Base-by-base conservation (phyloP, 2,888 invertebrate genomes). In the Spicauda simplicius region DNA sequence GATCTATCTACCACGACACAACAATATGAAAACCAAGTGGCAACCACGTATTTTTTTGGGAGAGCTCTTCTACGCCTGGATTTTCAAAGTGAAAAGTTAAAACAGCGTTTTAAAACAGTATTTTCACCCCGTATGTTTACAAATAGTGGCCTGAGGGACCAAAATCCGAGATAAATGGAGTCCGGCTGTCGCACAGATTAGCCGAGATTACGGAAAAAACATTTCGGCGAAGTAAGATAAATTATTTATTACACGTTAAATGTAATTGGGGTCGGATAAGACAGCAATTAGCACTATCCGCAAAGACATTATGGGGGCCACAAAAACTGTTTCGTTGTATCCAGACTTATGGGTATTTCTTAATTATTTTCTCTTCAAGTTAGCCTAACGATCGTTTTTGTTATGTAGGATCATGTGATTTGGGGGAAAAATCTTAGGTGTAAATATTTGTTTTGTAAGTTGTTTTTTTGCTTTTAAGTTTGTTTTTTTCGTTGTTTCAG, bases 111-210 rank as follows among this genome's bases (percentile, higher is more conserved):
- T 45, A n/a, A 45, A 45, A 45, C 45, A 0, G 6, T 6, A 3
- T 45, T 5, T 45, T 5, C n/a, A 6, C 7, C 1, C 10, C 50
- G 7, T 50, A 50, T 50, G 18, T 50, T 50, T 50, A 2, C 50
- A 50, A 10, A 50, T 50, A 18, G 18, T n/a, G 50, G 50, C 18
- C 10, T 3, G 50, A 50, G 61, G 53, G 37, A 53, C 61, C 53
- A 14, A 41, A 54, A 62, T 62, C 62, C 62, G 37, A 52, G 48
- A 12, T 62, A 62, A 62, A 62, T 20, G 62, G 41, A 41, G 54
- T 62, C 62, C 41, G 62, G 53, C 53, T 41, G 53, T 52, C 61
- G 53, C 61, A 53, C 19, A 53, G 61, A 61, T 61, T 61, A 53
- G 61, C 61, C 37, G n/a, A 53, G 61, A 61, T 61, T 61, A 61